These are phyloP conservation scores for Nycteola revayana DNA, from an alignment of 2,888 invertebrate genomes.

Conservation along the genomic window DNA sequence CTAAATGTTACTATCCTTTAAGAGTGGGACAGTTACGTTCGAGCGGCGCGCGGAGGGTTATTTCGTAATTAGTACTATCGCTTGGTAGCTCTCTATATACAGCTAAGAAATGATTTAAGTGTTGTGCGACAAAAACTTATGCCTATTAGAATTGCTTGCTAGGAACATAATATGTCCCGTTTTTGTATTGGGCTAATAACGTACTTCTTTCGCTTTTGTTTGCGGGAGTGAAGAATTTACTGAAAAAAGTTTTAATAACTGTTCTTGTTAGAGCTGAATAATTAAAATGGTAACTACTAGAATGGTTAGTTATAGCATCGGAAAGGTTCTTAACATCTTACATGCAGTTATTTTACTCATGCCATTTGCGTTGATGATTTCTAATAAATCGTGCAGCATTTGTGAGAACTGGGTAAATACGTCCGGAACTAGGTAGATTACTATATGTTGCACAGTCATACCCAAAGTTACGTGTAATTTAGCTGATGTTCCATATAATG, in stretches of 20 bases:
- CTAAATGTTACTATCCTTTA: constrained; percentile 77
- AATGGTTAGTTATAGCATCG: too few relatives aligned
- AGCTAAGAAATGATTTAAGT: constrained; percentile 57
- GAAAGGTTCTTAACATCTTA: constrained; percentile 28
- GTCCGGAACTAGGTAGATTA: constrained; percentile 25
- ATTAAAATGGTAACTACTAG: too few relatives aligned
- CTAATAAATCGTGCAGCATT: constrained; percentile 24
- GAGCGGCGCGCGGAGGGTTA: constrained; percentile 43
- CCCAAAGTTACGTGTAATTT: too few relatives aligned
- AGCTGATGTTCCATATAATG: too few relatives aligned
- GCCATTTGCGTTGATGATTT: constrained; percentile 19
- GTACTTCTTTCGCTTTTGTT: constrained; percentile 25
- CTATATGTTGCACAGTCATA: not conserved
- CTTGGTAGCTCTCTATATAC: constrained; percentile 50
- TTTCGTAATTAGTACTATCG: constrained; percentile 71
- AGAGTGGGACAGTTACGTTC: constrained; percentile 65
- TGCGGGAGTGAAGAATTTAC: constrained; percentile 16
- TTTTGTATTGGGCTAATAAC: constrained; percentile 24
- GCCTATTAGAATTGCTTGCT: constrained; percentile 29
- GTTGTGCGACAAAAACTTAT: constrained; percentile 37
- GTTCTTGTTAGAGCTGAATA: too few relatives aligned
- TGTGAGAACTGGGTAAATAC: constrained; percentile 33
- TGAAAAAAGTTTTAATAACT: constrained; percentile 14
- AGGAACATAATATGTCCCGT: constrained; percentile 19
- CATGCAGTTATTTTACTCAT: constrained; percentile 23